Percentiles rank a stretch among this genome's conserved stretches.
Evolutionary conservation across 2,113 vertebrate genomes (phyloP).

Genomic region (Zootoca vivipara): DNA sequence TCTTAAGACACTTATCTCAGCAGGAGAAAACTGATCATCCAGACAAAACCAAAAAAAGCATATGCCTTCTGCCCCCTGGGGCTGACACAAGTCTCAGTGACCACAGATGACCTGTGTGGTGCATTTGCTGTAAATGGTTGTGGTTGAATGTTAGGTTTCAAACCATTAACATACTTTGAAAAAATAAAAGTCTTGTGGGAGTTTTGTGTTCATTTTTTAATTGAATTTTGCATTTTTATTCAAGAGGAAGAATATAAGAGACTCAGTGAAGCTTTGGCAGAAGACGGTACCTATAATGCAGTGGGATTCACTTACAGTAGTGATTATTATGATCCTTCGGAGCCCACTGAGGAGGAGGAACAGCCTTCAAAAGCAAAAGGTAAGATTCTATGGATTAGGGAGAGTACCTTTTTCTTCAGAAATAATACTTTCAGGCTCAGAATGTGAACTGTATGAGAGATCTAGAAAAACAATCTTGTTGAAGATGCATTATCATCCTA

Average conservation of each 20-base stretch:
- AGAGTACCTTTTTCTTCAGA: not conserved
- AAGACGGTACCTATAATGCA: conserved; percentile 92
- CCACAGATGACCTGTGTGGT: conserved; percentile 50
- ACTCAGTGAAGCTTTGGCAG: conserved; percentile 93
- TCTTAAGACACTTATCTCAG: conserved; percentile 61
- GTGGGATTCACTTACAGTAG: conserved; percentile 94
- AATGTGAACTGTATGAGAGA: not conserved
- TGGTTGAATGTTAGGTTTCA: conserved; percentile 61
- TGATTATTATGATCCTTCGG: conserved; percentile 97
- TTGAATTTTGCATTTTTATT: conserved; percentile 72
- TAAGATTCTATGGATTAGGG: conserved; percentile 48
- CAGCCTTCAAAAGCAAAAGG: conserved; percentile 81
- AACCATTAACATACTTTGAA: conserved; percentile 37
- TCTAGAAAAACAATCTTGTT: too few relatives aligned
- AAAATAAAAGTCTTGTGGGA: conserved; percentile 15
- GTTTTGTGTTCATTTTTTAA: conserved; percentile 50
- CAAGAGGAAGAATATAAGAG: conserved; percentile 99
- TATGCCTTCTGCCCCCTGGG: conserved; percentile 56
- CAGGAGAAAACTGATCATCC: conserved; percentile 67
- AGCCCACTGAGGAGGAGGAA: conserved; percentile 96
- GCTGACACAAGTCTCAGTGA: conserved; percentile 60
- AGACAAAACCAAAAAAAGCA: conserved; percentile 10
- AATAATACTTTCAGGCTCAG: not conserved
- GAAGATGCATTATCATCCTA: not conserved
- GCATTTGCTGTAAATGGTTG: conserved; percentile 34